These are phyloP conservation scores for Psilopogon haemacephalus DNA, from an alignment of 2,113 vertebrate genomes.

Conservation along the genomic window DNA sequence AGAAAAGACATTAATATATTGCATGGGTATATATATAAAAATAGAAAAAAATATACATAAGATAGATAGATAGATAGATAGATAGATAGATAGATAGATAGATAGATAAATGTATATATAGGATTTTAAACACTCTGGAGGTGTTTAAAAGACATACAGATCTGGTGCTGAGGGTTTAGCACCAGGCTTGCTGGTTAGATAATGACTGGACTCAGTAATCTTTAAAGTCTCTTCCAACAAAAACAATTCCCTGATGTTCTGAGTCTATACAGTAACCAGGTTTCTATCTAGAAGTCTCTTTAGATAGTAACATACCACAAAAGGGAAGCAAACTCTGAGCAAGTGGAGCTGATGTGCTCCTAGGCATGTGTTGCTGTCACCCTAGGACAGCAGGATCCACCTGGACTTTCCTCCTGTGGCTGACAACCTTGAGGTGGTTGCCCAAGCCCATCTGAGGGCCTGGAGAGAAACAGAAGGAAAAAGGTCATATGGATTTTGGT, in stretches of 20 bases:
- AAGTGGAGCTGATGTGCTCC: not conserved
- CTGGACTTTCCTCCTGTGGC: not conserved
- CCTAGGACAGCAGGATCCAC: not conserved
- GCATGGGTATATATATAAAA: no score
- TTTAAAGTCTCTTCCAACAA: no score
- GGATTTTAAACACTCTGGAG: no score
- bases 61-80: no score
- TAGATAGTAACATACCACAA: not conserved
- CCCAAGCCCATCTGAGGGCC: not conserved
- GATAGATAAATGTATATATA: no score
- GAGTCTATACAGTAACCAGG: not conserved
- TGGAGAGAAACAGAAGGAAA: not conserved
- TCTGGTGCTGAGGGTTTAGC: no score
- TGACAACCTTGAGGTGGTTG: not conserved
- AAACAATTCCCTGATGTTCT: no score
- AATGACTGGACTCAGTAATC: no score
- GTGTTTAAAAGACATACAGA: no score
- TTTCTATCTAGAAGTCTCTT: not conserved
- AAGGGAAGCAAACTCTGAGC: not conserved
- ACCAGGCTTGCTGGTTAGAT: no score
- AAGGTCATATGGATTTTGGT: accelerated
- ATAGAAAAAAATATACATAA: no score
- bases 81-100: no score
- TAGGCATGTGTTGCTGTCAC: not conserved
- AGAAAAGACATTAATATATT: not conserved